Evolutionary conservation across 2,113 vertebrate genomes (phyloP), one percentile per base, ranked within the genome.

Genomic region (Corynorhinus townsendii): DNA sequence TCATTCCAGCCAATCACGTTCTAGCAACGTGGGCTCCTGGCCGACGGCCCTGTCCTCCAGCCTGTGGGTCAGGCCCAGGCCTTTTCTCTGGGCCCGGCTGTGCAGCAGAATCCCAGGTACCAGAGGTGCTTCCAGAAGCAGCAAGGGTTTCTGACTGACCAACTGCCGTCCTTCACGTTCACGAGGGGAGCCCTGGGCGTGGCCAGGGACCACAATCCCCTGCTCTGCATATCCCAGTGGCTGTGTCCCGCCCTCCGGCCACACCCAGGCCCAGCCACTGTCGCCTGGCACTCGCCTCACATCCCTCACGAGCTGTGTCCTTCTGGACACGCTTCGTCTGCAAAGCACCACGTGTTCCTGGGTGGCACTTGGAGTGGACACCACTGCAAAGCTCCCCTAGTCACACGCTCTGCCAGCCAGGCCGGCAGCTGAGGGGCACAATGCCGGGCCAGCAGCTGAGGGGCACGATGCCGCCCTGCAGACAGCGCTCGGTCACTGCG

Each of bases 211-310:
- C 1, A 0, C 0, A 9, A 3, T n/a, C 24, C 28, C 45, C 66
- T 26, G 24, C 30, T 6, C 35, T 19, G 59, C 6, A 0, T 0
- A 47, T 2, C 5, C 30, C 0, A 68, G 79, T 2, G 35, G 11
- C 75, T 0, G 0, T 0, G 64, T 22, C 86, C 35, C 0, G 0
- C 30, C 30, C 45, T 59, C 38, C 9, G 30, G 11, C 47, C 68
- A 28, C 28, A n/a, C 56, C 28, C 47, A 20, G 66, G 72, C 22
- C 59, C 54, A 17, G 68, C 24, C 81, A 64, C 66, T 26, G 17
- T 24, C 4, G 0, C 11, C 52, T 7, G 33, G 33, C 71, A 62
- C 43, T 7, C 38, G 14, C 1, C 71, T 30, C 73, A 1, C 0
- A 8, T 43, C 38, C 24, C 11, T 19, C 22, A 45, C 2, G 1